Evolutionary conservation across 2,797 vertebrate species (phyloP).

Genomic region (Micropoecilia bifurca): DNA sequence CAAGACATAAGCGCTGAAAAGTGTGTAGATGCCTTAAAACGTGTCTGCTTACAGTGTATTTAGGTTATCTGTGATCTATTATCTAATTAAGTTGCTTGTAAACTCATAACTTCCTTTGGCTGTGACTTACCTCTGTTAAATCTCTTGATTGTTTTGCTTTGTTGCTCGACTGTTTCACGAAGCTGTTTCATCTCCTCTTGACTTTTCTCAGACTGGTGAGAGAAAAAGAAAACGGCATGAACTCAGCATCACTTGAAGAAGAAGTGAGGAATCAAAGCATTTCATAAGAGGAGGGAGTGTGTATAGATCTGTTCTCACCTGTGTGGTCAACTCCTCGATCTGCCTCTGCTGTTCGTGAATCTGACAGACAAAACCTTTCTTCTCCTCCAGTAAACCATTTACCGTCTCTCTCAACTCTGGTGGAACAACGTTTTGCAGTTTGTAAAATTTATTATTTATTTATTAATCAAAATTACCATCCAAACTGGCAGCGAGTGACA

Average conservation of each 20-base stretch:
- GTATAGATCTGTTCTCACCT: conserved; percentile 63
- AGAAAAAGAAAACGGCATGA: not conserved
- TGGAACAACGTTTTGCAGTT: not conserved
- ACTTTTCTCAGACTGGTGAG: conserved; percentile 74
- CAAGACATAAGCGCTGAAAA: not conserved
- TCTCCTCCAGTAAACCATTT: conserved; percentile 80
- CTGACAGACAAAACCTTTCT: conserved; percentile 81
- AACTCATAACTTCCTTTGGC: not conserved
- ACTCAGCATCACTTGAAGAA: too few species aligned
- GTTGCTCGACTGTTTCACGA: conserved; percentile 73
- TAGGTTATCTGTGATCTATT: not conserved
- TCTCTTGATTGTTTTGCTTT: conserved; percentile 83
- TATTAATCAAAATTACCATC: not conserved
- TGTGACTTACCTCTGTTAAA: conserved; percentile 82
- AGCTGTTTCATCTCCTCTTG: conserved; percentile 79
- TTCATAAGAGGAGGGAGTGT: not conserved
- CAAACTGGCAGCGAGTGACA: not conserved
- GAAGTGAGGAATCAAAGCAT: not conserved
- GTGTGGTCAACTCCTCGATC: conserved; percentile 75
- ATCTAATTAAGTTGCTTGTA: not conserved
- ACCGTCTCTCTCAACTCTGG: conserved; percentile 82
- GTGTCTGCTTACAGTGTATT: not conserved
- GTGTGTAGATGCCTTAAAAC: not conserved
- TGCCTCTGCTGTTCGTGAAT: conserved; percentile 80
- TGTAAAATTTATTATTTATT: not conserved